These are phyloP conservation scores for Oscheius sp. DNA, from an alignment of 2,888 invertebrate genomes.

Conservation along the genomic window DNA sequence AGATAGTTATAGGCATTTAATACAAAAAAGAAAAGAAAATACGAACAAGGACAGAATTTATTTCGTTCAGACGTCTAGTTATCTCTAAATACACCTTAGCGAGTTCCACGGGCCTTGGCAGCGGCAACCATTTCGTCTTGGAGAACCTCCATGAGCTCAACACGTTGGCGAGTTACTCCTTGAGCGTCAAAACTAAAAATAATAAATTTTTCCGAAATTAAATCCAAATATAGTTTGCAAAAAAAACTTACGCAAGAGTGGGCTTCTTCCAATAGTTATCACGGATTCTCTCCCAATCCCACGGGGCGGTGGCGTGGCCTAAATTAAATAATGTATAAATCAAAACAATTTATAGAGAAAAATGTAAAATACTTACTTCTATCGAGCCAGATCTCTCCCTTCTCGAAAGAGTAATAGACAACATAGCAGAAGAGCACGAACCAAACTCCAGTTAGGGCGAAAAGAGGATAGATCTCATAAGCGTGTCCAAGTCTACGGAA, in stretches of 20 bases:
- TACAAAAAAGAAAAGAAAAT: not conserved
- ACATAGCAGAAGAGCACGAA: constrained; percentile 50
- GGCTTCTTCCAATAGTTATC: constrained; percentile 60
- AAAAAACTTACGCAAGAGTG: constrained; percentile 39
- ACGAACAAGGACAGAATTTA: constrained; percentile 4
- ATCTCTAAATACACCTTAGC: constrained; percentile 25
- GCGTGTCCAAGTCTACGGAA: constrained; percentile 59
- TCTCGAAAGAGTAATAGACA: constrained; percentile 53
- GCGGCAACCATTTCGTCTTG: constrained; percentile 59
- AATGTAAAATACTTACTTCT: constrained; percentile 48
- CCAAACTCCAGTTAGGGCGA: constrained; percentile 55
- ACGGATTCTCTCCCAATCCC: constrained; percentile 64
- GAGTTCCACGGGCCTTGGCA: constrained; percentile 58
- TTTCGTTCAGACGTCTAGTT: constrained; percentile 20
- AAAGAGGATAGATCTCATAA: constrained; percentile 63
- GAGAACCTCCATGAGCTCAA: constrained; percentile 63
- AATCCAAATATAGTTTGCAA: not conserved
- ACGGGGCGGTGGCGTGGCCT: constrained; percentile 55
- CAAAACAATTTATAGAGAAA: constrained; percentile 56
- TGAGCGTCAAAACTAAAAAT: constrained; percentile 54
- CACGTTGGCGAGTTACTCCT: constrained; percentile 62
- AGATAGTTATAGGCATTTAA: not conserved
- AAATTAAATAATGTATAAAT: constrained; percentile 49
- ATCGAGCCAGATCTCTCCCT: constrained; percentile 65
- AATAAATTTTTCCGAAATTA: too few relatives aligned